These are phyloP conservation scores for Prionailurus viverrinus DNA, from an alignment of 2,113 vertebrate genomes.

Conservation along the genomic window DNA sequence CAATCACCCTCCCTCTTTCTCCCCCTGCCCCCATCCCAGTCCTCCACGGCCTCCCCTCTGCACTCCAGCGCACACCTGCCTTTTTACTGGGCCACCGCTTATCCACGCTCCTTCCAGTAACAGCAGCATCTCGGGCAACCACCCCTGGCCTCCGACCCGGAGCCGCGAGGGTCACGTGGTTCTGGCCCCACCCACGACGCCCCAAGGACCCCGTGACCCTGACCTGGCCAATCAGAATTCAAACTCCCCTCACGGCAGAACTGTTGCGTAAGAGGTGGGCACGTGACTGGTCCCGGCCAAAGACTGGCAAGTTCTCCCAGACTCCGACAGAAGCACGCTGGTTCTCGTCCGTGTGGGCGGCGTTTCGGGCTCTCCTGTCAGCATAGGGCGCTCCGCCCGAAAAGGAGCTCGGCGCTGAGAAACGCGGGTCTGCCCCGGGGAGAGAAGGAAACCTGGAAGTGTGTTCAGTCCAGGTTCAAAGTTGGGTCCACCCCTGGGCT, in stretches of 20 bases:
- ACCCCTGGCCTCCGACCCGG: rapidly evolving
- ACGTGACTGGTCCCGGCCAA: not conserved
- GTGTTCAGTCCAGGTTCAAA: rapidly evolving
- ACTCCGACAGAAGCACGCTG: rapidly evolving
- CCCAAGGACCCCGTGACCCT: not conserved
- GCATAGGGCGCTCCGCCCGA: rapidly evolving
- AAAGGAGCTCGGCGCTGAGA: rapidly evolving
- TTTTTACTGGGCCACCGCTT: too few relatives aligned
- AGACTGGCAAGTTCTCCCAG: not conserved
- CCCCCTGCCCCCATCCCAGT: not conserved
- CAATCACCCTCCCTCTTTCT: not conserved
- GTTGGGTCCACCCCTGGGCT: not conserved
- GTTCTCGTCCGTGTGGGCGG: rapidly evolving
- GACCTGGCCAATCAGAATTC: not conserved
- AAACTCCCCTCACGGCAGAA: rapidly evolving
- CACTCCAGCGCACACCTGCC: not conserved
- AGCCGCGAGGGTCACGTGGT: rapidly evolving
- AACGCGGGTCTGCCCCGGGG: rapidly evolving
- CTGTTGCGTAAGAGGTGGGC: not conserved
- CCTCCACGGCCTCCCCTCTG: not conserved
- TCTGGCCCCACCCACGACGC: too few relatives aligned
- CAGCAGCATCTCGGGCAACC: too few relatives aligned
- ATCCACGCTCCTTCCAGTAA: rapidly evolving
- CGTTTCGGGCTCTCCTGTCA: rapidly evolving
- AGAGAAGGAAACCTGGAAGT: not conserved